Base-by-base conservation (phyloP, 1,140 invertebrate genomes). In the Drosophila pandora region DNA sequence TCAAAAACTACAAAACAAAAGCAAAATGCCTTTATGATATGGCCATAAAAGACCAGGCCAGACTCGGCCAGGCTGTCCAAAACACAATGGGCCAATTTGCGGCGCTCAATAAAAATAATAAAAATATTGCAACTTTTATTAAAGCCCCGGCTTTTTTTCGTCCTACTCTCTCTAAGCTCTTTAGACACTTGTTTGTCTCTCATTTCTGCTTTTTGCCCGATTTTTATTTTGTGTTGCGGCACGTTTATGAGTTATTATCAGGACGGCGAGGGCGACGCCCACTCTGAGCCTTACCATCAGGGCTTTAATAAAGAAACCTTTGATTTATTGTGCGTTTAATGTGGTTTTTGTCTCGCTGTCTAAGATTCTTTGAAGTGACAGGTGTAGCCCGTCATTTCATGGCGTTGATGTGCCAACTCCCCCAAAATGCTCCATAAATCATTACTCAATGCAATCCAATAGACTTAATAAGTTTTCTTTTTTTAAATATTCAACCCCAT, bases 271-370 rank as follows among this genome's bases (percentile, higher is more conserved):
- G 41, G 37, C 56, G 62, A 76, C 72, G 52, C 47, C 69, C 45
- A 41, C 53, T 48, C 12, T 17, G 45, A 7, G 30, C 6, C 30
- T 43, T 53, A 22, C n/a, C 17, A 21, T 53, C 55, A 54, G 43
- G 53, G 45, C 49, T 68, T 69, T 69, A 69, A 69, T 60, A 56
- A 67, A 49, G 41, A 43, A 63, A 49, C 52, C 60, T 47, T 43
- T 87, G 82, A 85, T 85, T 85, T 87, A 87, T 87, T 57, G 56
- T 65, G 65, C 50, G 59, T 87, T 85, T 78, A 82, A 85, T 87
- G 69, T 48, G 74, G 68, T 55, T 61, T 63, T 53, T 81, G 78
- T 60, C 48, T 62, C 58, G 37, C 22, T 60, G 50, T 60, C 57
- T 57, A 13, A 1, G 25, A 23, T 49, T 30, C 28, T 10, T 25